A percentile compares a stretch with the other conserved stretches of the same genome.
Evolutionary conservation across 2,888 invertebrate genomes (phyloP).

Genomic region (Leucania comma): DNA sequence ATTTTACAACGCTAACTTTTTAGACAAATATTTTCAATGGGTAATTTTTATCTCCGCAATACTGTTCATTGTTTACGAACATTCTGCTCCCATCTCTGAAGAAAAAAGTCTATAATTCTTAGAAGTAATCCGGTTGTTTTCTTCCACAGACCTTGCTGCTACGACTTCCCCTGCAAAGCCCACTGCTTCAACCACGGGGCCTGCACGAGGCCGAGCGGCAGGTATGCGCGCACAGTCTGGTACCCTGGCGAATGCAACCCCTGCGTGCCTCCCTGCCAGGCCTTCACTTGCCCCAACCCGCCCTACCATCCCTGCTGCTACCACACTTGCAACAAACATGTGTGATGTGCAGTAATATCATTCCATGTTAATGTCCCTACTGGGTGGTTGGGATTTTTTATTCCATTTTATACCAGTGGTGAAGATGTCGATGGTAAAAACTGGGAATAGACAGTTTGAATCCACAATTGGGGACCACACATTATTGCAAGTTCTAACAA

Average conservation of each 20-base stretch:
- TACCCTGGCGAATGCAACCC: constrained; percentile 87
- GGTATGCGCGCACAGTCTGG: constrained; percentile 85
- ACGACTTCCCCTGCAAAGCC: constrained; percentile 87
- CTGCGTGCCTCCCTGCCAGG: constrained; percentile 83
- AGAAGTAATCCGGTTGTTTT: background rate
- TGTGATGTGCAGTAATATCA: constrained; percentile 62
- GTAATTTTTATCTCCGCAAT: background rate
- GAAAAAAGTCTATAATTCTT: background rate
- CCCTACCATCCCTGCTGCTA: constrained; percentile 86
- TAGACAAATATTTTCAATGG: background rate
- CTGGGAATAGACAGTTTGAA: background rate
- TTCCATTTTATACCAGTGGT: background rate
- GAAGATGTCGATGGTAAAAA: background rate
- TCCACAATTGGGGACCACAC: background rate
- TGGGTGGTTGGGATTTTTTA: background rate
- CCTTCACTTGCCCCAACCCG: constrained; percentile 86
- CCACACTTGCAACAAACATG: constrained; percentile 84
- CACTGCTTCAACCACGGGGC: constrained; percentile 87
- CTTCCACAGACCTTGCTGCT: constrained; percentile 83
- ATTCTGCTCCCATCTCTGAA: background rate
- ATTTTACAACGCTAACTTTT: background rate
- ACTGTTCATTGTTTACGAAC: background rate
- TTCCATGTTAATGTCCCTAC: background rate
- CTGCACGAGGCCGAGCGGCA: constrained; percentile 84
- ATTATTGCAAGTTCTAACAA: constrained; percentile 1